Percentiles rank a stretch among this genome's conserved stretches.
phyloP scores from a whole-genome alignment of 2,797 vertebrate species.

The Leptatherina wallacei region DNA sequence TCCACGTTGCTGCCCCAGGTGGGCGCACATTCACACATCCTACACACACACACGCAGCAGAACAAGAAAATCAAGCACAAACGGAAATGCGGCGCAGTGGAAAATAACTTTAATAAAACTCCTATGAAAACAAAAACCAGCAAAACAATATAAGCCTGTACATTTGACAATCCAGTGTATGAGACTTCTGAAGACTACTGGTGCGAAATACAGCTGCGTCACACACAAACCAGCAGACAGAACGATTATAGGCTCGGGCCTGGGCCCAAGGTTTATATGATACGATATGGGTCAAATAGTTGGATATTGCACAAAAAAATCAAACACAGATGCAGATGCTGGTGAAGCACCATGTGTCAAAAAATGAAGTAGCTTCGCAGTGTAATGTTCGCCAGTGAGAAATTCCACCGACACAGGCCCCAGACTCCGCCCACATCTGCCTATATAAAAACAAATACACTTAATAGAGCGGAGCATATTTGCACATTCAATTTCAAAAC shows the following conservation, averaged over 20 bases:
- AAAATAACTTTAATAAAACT: conserved; percentile 86
- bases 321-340: conserved; percentile 68
- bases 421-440: conserved; percentile 50
- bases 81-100: conserved; percentile 54
- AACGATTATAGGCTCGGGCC: conserved; percentile 59
- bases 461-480: conserved; percentile 55
- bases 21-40: conserved; percentile 8
- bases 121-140: conserved; percentile 76
- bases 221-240: conserved; percentile 65
- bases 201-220: conserved; percentile 74
- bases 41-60: background rate
- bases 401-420: conserved; percentile 34
- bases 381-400: conserved; percentile 55
- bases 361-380: conserved; percentile 62
- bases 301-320: conserved; percentile 82
- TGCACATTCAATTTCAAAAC: conserved; percentile 75
- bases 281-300: conserved; percentile 61
- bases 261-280: conserved; percentile 46
- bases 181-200: conserved; percentile 75
- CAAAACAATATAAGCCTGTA: conserved; percentile 80
- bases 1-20: background rate
- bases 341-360: conserved; percentile 58
- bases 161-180: conserved; percentile 83
- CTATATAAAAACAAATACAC: conserved; percentile 64
- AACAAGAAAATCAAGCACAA: conserved; percentile 19